These are phyloP conservation scores for Tenebrosternarchus preto DNA, from an alignment of 2,113 vertebrate genomes.

Conservation along the genomic window DNA sequence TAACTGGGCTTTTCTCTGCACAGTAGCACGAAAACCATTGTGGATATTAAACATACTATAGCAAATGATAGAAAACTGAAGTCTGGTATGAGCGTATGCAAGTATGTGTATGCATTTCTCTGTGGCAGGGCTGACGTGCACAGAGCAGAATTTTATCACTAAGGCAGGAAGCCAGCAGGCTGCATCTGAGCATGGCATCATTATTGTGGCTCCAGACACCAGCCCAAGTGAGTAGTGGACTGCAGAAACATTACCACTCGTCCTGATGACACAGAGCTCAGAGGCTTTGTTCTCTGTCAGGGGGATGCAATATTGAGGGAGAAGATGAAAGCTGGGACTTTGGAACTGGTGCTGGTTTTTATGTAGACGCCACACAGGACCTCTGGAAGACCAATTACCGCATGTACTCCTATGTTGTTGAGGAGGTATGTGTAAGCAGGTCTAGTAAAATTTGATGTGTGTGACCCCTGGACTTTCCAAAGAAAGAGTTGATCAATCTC, in stretches of 20 bases:
- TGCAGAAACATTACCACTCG: not conserved
- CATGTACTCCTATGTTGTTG: conserved; percentile 92
- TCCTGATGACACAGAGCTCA: not conserved
- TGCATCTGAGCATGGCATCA: conserved; percentile 85
- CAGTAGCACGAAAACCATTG: no score
- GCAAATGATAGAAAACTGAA: not conserved
- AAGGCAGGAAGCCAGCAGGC: conserved; percentile 88
- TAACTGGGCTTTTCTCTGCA: no score
- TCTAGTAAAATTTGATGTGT: not conserved
- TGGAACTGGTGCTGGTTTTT: conserved; percentile 93
- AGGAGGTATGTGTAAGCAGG: conserved; percentile 79
- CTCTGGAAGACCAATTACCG: conserved; percentile 95
- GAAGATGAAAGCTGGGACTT: conserved; percentile 98
- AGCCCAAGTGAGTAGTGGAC: conserved; percentile 83
- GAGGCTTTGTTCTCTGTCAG: conserved; percentile 64
- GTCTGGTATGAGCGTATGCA: not conserved
- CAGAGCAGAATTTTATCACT: conserved; percentile 94
- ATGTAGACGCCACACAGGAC: conserved; percentile 88
- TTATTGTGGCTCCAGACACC: conserved; percentile 89
- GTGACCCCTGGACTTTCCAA: not conserved
- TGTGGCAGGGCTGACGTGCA: conserved; percentile 87
- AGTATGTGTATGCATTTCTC: conserved; percentile 3
- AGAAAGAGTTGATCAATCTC: not conserved
- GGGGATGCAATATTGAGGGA: conserved; percentile 90
- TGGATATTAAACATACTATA: no score